These are phyloP conservation scores for Melitaea cinxia DNA, from an alignment of 1,140 invertebrate genomes.

Conservation along the genomic window DNA sequence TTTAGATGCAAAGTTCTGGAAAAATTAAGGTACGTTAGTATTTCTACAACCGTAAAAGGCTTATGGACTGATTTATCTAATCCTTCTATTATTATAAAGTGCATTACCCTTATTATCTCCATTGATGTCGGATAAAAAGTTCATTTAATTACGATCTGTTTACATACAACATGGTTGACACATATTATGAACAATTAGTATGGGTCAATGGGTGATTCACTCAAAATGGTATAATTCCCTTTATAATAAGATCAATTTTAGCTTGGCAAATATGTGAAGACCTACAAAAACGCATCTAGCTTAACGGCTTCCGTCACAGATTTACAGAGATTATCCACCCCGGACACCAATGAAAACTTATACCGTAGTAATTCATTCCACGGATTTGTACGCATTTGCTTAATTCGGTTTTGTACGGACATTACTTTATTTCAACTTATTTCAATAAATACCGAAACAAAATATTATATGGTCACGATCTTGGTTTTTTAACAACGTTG, in stretches of 20 bases:
- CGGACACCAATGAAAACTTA: slow-evolving; percentile 46
- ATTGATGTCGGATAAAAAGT: slow-evolving; percentile 1
- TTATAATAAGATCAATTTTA: slow-evolving; percentile 28
- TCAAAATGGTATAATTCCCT: background rate
- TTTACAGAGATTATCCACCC: slow-evolving; percentile 57
- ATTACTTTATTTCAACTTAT: background rate
- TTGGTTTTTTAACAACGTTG: no score
- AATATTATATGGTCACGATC: background rate
- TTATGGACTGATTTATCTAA: background rate
- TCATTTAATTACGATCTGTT: slow-evolving; percentile 4
- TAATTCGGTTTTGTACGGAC: slow-evolving; percentile 18
- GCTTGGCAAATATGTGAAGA: slow-evolving; percentile 40
- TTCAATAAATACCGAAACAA: no score
- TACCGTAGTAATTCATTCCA: slow-evolving; percentile 39
- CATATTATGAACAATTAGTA: slow-evolving; percentile 6
- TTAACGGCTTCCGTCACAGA: slow-evolving; percentile 60
- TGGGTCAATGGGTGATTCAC: slow-evolving; percentile 31
- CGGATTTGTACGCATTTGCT: slow-evolving; percentile 31
- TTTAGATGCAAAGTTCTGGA: no score
- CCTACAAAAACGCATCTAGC: slow-evolving; percentile 55
- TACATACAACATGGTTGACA: slow-evolving; percentile 8
- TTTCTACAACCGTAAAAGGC: background rate
- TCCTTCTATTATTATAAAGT: background rate
- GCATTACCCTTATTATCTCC: background rate
- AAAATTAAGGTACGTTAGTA: no score